phyloP scores from a whole-genome alignment of 2,797 vertebrate species.

The Sarcoramphus papa region DNA sequence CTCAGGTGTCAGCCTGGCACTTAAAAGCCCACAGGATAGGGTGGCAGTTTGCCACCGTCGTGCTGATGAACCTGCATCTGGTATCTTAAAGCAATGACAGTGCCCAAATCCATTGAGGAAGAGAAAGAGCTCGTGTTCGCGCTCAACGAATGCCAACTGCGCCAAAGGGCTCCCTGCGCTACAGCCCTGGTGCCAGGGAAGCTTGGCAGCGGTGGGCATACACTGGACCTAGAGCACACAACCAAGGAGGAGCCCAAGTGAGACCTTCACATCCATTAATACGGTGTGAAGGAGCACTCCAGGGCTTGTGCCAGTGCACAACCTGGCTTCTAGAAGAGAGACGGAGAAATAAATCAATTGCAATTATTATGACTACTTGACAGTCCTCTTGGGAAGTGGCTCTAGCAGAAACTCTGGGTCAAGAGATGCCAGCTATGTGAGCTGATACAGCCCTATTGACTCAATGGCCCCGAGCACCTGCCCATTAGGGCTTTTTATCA shows the following conservation, averaged over 20 bases:
- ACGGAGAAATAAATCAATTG: background rate
- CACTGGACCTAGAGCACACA: background rate
- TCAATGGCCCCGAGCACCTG: background rate
- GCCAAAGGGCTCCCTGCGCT: background rate
- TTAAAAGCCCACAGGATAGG: background rate
- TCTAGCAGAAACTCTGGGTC: background rate
- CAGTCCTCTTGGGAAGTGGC: background rate
- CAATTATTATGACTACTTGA: background rate
- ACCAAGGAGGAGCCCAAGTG: background rate
- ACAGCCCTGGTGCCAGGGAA: background rate
- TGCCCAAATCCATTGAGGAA: rapidly evolving
- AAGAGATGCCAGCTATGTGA: background rate
- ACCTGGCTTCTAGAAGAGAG: background rate
- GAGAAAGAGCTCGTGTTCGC: background rate
- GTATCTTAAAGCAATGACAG: background rate
- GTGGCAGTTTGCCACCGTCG: background rate
- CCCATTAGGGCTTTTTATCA: background rate
- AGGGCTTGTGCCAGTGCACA: background rate
- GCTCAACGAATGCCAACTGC: rapidly evolving
- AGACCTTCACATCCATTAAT: background rate
- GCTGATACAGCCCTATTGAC: background rate
- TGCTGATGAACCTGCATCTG: background rate
- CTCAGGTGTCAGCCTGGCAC: background rate
- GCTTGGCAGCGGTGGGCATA: background rate
- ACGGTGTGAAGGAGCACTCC: background rate